Percentiles rank a stretch among this genome's conserved stretches.
Evolutionary conservation across 2,113 vertebrate genomes (phyloP).

Genomic region (Pao palembangensis): DNA sequence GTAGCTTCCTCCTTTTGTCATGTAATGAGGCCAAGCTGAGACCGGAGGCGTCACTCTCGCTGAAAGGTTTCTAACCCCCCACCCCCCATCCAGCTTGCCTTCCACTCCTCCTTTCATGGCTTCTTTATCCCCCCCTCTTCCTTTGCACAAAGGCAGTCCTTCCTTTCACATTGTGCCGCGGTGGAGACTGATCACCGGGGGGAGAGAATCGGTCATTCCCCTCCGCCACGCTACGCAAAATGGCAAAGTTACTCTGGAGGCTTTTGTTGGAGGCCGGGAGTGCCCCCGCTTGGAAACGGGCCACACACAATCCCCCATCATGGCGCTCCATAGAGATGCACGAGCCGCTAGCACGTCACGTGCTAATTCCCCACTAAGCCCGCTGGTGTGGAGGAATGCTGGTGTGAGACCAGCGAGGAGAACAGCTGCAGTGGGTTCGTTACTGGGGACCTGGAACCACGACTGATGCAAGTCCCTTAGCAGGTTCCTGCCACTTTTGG

Average conservation of each 20-base stretch:
- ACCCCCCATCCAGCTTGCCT: conserved; percentile 14
- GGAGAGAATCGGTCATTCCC: conserved; percentile 58
- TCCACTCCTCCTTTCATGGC: conserved; percentile 19
- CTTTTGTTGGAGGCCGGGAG: conserved; percentile 52
- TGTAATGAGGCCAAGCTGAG: conserved; percentile 65
- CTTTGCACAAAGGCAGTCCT: conserved; percentile 40
- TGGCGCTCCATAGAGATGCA: conserved; percentile 39
- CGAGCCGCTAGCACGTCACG: no score
- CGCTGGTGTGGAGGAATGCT: conserved; percentile 50
- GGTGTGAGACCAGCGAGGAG: conserved; percentile 32
- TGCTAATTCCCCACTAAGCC: conserved; percentile 58
- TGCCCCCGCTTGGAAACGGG: conserved; percentile 53
- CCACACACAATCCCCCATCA: conserved; percentile 63
- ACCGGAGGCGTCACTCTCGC: conserved; percentile 61
- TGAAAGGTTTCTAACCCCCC: conserved; percentile 6
- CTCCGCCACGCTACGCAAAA: conserved; percentile 54
- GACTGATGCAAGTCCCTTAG: no score
- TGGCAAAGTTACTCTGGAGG: conserved; percentile 63
- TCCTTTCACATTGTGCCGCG: conserved; percentile 46
- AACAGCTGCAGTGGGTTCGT: conserved; percentile 30
- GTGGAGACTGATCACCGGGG: conserved; percentile 35
- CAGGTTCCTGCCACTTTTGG: no score
- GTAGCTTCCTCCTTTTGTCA: conserved; percentile 68
- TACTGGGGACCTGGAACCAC: neutral
- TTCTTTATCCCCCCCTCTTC: neutral